phyloP scores from a whole-genome alignment of 2,113 vertebrate genomes.

The Antechinus flavipes region DNA sequence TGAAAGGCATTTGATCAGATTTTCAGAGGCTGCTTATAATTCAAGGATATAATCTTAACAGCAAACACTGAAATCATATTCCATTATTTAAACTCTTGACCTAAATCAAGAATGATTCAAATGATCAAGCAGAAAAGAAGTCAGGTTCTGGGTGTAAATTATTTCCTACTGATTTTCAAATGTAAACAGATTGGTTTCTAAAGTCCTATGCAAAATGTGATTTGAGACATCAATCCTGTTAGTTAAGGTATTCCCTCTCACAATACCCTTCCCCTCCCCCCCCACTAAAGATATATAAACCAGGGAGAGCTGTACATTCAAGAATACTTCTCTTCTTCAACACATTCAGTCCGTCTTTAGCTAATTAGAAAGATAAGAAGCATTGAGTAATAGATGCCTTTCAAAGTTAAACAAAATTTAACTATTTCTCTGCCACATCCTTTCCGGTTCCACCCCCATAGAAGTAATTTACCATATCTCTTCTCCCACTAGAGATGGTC shows the following conservation, averaged over 20 bases:
- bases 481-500: constrained; percentile 11
- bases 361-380: not conserved
- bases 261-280: not conserved
- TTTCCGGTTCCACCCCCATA: not conserved
- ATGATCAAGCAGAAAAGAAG: not conserved
- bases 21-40: constrained; percentile 29
- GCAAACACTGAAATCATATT: constrained; percentile 10
- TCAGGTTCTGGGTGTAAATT: not conserved
- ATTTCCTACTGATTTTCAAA: constrained; percentile 32
- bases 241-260: not conserved
- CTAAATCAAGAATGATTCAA: constrained; percentile 13
- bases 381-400: constrained; percentile 13
- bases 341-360: not conserved
- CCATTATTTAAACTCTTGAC: not conserved
- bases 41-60: constrained; percentile 9
- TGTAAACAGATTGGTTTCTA: not conserved
- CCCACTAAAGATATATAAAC: not conserved
- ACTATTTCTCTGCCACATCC: not conserved
- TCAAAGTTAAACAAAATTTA: not conserved
- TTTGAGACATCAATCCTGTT: not conserved
- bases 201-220: not conserved
- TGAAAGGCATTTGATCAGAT: not conserved
- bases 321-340: not conserved
- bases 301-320: not conserved
- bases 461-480: not conserved